Percentiles rank a stretch among this genome's conserved stretches.
Evolutionary conservation across 1,140 invertebrate genomes (phyloP).

Genomic region (Caenorhabditis brenneri): DNA sequence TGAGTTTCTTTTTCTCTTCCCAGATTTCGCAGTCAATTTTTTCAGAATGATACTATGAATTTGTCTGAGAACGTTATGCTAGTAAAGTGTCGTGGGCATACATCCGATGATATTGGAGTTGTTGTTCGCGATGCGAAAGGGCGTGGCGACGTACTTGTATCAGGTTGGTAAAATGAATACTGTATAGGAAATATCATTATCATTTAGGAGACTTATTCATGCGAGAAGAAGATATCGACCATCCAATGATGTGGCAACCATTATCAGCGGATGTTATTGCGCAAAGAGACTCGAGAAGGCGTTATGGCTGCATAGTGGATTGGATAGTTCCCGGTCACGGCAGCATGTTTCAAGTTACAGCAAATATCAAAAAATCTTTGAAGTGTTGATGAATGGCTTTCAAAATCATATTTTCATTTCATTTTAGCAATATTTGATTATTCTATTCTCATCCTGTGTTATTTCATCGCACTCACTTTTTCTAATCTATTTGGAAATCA

Average conservation of each 20-base stretch:
- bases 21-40: neutral
- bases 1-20: conserved; percentile 32
- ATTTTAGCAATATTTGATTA: neutral
- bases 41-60: conserved; percentile 62
- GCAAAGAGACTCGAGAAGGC: conserved; percentile 38
- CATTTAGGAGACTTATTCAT: conserved; percentile 64
- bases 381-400: conserved; percentile 13
- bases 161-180: conserved; percentile 47
- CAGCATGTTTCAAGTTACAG: conserved; percentile 29
- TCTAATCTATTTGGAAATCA: too few species aligned
- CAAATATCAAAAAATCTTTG: neutral
- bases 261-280: conserved; percentile 48
- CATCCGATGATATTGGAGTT: conserved; percentile 66
- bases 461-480: too few species aligned
- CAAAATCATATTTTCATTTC: neutral
- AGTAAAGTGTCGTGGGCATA: conserved; percentile 65
- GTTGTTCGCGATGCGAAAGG: conserved; percentile 59
- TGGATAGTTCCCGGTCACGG: conserved; percentile 52
- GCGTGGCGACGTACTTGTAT: conserved; percentile 60
- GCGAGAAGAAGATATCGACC: conserved; percentile 62
- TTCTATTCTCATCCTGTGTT: too few species aligned
- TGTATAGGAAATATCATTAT: neutral
- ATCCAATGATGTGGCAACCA: conserved; percentile 66
- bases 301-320: conserved; percentile 24
- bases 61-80: conserved; percentile 64